Conservation (phyloP, 2,888 invertebrate genomes). For the Saturnia pavonia region DNA sequence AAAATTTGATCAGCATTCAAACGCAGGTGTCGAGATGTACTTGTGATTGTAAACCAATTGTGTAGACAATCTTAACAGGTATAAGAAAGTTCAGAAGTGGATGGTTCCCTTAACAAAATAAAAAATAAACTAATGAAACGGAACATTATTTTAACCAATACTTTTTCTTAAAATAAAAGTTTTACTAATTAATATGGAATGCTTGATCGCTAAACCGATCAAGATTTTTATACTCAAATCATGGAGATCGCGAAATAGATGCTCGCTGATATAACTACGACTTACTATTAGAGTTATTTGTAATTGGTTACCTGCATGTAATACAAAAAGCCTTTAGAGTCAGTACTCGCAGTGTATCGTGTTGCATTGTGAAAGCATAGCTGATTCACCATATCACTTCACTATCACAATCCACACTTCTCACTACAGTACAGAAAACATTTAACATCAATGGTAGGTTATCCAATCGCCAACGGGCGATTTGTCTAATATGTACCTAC, state of each 20-base stretch:
- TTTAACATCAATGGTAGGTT: neutral
- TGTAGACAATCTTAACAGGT: conserved; percentile 22
- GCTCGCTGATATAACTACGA: neutral
- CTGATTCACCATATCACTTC: too few species aligned
- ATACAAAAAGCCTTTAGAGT: too few species aligned
- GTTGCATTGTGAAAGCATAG: neutral
- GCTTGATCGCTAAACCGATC: neutral
- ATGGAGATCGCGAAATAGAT: neutral
- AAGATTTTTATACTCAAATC: neutral
- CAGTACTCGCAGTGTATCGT: neutral
- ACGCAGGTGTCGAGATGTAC: conserved; percentile 26
- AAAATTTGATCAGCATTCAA: conserved; percentile 24
- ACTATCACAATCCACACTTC: neutral
- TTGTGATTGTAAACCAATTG: conserved; percentile 26
- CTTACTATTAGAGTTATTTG: neutral
- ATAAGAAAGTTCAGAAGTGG: conserved; percentile 1
- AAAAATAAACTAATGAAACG: neutral
- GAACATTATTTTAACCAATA: neutral
- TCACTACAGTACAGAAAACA: neutral
- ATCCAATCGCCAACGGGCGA: too few species aligned
- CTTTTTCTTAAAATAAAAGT: neutral
- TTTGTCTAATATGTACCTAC: too few species aligned
- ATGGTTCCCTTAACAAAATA: neutral
- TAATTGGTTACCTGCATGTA: neutral
- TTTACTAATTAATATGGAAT: neutral